Evolutionary conservation across 2,888 invertebrate genomes (phyloP), one percentile per base, ranked within the genome.

Genomic region (Argyresthia goedartella): DNA sequence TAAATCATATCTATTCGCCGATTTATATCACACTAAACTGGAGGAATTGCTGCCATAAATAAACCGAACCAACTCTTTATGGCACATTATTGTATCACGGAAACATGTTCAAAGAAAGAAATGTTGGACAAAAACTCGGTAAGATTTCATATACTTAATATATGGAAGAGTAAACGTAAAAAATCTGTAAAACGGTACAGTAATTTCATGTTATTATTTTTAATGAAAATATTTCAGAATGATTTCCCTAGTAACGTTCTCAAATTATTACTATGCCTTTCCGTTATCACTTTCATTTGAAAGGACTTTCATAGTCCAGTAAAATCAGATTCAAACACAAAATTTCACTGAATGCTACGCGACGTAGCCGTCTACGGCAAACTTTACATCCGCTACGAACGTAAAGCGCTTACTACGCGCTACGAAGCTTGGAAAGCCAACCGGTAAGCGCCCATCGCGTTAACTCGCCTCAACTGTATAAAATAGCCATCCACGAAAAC

Each of bases 401-500:
- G 25, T 25, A 4, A 25, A 25, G 25, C 25, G 25, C 25, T 25
- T 25, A 25, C 25, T 25, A 25, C 25, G 48, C 49, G 52, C 55
- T 60, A 25, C 33, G 8, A n/a, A 25, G 41, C 16, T 33, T 1
- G 7, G 13, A 43, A 14, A 25, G 25, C 25, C 25, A 25, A 25
- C 25, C 6, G 25, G 61, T 67, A 64, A 72, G 72, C 66, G 67
- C 71, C 70, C 69, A 58, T 63, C 63, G 77, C 73, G 81, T 84
- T 84, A 82, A 78, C 73, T 76, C 67, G 63, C 65, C 73, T 74
- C 65, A 66, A 69, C 84, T 84, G 85, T 81, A 86, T 86, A 86
- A 86, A 84, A 86, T 85, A 84, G 77, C 86, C 85, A 86, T 86
- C 84, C 80, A 75, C 61, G 75, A 65, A 74, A 79, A 81, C 75